phyloP scores from a whole-genome alignment of 2,888 invertebrate species.

The Aromia moschata region DNA sequence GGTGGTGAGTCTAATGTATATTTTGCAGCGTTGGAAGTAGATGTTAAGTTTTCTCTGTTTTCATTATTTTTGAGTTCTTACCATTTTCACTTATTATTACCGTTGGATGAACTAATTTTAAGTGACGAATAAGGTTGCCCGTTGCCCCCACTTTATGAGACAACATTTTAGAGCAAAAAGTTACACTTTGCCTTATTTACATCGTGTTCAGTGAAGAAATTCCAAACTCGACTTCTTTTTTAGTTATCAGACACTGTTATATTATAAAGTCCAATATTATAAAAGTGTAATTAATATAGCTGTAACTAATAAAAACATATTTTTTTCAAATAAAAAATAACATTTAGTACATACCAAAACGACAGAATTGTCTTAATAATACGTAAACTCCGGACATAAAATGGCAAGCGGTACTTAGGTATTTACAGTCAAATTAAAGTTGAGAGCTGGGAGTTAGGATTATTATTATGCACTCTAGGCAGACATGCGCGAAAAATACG shows the following conservation, averaged over 20 bases:
- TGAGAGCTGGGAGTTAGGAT: no score
- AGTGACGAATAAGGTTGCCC: constrained; percentile 24
- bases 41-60: constrained; percentile 3
- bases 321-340: no score
- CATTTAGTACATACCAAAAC: no score
- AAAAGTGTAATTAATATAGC: no score
- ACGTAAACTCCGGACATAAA: no score
- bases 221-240: constrained; percentile 26
- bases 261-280: no score
- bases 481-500: no score
- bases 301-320: no score
- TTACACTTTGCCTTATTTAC: constrained; percentile 25
- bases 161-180: constrained; percentile 28
- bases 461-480: no score
- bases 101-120: constrained; percentile 23
- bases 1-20: neutral
- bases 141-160: constrained; percentile 28
- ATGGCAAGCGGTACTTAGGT: no score
- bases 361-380: no score
- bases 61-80: neutral
- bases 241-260: constrained; percentile 16
- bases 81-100: neutral
- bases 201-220: constrained; percentile 17
- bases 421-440: no score
- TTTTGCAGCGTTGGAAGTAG: constrained; percentile 14